Evolutionary conservation across 2,888 invertebrate species (phyloP), one percentile per base, ranked within the genome.

Genomic region (Melanostoma scalare): DNA sequence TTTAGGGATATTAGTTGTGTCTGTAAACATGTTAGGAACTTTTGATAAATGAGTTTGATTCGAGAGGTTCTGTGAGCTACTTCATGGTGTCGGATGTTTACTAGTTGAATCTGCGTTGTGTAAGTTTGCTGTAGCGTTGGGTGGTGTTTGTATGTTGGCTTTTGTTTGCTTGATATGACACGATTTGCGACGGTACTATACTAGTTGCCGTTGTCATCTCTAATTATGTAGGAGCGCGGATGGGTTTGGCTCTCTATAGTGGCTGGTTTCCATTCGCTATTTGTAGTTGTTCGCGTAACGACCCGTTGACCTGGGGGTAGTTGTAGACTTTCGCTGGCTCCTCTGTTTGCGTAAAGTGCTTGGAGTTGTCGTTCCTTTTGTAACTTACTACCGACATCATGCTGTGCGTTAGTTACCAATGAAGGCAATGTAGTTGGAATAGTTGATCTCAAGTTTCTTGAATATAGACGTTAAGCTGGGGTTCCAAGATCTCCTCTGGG

Each of bases 381-480:
- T 53, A 53, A 36, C 53, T 53, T 36, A 36, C 36, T 10, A 4
- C 55, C 20, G 55, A 38, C 9, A 4, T 36, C 10, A 6, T 36
- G n/a, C 3, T 55, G 55, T 3, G 20, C 3, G 35, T 53, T 30
- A 0, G 63, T 35, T 48, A 56, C 9, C 4, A 63, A 38, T 33
- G 67, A 71, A 3, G 58, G 4, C 8, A 73, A 36, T 0, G 58
- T 56, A 2, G 67, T 31, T 52, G 68, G 60, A 0, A 60, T 6
- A 5, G 36, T 9, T 0, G 74, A 55, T 5, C 74, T 65, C 10
- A 67, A 6, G 10, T 74, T 58, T 68, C 65, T 71, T 30, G 20
- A 31, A 6, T 69, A 76, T 1, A 69, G 36, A 9, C 61, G 42
- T 5, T 68, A 48, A 2, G 76, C 61, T 38, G 53, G 60, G 4